phyloP scores from a whole-genome alignment of 2,888 invertebrate species.

The Xanthia togata region DNA sequence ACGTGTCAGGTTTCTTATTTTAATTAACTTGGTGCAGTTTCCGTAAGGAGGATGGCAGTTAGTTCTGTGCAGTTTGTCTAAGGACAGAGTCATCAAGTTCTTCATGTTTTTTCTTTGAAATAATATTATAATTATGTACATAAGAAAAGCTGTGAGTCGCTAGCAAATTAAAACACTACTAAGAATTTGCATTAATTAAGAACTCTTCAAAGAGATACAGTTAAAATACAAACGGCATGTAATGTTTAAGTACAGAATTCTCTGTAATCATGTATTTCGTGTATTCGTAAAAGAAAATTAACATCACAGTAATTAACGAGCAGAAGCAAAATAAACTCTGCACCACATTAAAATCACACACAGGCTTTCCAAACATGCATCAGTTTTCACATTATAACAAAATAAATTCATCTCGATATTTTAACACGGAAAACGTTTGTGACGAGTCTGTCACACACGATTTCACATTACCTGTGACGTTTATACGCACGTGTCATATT shows the following conservation, averaged over 20 bases:
- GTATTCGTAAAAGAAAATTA: slow-evolving; percentile 1
- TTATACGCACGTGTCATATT: slow-evolving; percentile 19
- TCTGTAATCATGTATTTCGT: neutral
- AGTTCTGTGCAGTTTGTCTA: neutral
- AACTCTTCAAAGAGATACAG: neutral
- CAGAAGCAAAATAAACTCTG: neutral
- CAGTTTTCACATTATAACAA: neutral
- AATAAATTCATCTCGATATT: slow-evolving; percentile 27
- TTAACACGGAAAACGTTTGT: slow-evolving; percentile 12
- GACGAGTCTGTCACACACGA: slow-evolving; percentile 13
- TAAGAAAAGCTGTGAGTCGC: neutral
- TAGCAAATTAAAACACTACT: neutral
- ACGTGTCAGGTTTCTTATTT: neutral
- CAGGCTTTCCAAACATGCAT: neutral
- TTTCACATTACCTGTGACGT: slow-evolving; percentile 34
- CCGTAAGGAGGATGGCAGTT: neutral
- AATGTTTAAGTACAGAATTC: neutral
- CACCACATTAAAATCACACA: neutral
- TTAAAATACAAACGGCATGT: neutral
- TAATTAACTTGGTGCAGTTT: neutral
- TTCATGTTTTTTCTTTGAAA: neutral
- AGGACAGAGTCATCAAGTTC: neutral
- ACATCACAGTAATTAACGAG: neutral
- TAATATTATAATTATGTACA: neutral
- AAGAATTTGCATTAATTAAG: neutral